Evolutionary conservation across 1,140 invertebrate species (phyloP).

Genomic region (Brachionus sp.): DNA sequence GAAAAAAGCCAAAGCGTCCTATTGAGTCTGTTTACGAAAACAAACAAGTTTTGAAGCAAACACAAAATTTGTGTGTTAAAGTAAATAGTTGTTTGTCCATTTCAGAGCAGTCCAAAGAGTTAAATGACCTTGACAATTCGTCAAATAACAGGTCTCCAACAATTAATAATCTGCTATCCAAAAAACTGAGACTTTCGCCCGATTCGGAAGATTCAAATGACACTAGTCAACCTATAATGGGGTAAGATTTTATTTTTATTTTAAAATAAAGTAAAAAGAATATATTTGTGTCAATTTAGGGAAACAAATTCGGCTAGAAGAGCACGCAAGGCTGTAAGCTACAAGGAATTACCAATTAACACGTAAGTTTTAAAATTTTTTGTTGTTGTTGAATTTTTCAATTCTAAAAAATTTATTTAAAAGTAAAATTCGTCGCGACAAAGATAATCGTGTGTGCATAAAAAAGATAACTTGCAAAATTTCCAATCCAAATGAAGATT

Average conservation of each 20-base stretch:
- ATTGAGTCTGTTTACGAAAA: slow-evolving; percentile 13
- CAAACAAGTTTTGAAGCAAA: slow-evolving; percentile 2
- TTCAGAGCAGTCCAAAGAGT: not conserved
- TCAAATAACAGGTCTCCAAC: not conserved
- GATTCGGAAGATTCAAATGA: not conserved
- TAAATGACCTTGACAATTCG: not conserved
- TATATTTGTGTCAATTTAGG: not conserved
- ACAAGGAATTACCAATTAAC: slow-evolving; percentile 1
- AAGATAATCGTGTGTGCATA: slow-evolving; percentile 3
- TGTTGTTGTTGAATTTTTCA: not conserved
- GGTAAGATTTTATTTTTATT: not conserved
- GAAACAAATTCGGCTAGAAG: not conserved
- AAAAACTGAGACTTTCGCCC: not conserved
- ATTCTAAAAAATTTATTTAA: not conserved
- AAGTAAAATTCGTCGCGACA: not conserved
- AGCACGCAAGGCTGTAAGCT: slow-evolving; percentile 9
- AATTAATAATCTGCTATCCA: not conserved
- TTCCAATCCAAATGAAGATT: slow-evolving; percentile 21
- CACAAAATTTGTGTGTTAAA: not conserved
- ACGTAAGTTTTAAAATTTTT: not conserved
- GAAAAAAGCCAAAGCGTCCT: slow-evolving; percentile 13
- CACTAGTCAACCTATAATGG: not conserved
- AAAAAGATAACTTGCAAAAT: not conserved
- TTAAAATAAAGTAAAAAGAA: not conserved
- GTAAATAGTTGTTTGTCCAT: not conserved